These are phyloP conservation scores for Neria commutata DNA, from an alignment of 2,888 invertebrate species.

Conservation along the genomic window DNA sequence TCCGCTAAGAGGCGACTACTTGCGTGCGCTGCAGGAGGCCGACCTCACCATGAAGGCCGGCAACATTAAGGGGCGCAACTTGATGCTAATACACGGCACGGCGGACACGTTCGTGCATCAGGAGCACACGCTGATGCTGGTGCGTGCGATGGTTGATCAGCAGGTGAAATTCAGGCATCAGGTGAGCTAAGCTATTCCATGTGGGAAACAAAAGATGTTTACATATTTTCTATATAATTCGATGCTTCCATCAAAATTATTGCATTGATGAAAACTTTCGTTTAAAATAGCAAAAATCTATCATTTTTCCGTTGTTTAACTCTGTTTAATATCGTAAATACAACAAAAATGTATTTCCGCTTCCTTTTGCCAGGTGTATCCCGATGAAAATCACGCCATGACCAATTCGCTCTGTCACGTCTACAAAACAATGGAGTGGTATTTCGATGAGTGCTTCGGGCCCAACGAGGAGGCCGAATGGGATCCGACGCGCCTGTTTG, in stretches of 20 bases:
- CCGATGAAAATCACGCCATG: conserved; percentile 83
- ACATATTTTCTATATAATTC: not conserved
- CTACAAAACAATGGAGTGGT: conserved; percentile 84
- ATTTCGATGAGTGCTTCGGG: conserved; percentile 83
- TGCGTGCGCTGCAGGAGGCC: conserved; percentile 74
- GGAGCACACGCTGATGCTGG: conserved; percentile 84
- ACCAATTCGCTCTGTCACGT: conserved; percentile 77
- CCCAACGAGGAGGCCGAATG: conserved; percentile 73
- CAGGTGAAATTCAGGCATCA: conserved; percentile 84
- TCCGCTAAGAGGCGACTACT: conserved; percentile 76
- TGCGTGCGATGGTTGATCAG: conserved; percentile 80
- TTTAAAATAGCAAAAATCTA: not conserved
- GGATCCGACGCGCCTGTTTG: conserved; percentile 67
- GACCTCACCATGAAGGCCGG: conserved; percentile 81
- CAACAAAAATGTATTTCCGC: too few species aligned
- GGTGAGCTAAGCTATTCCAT: conserved; percentile 64
- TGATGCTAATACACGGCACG: conserved; percentile 80
- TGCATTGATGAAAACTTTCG: too few species aligned
- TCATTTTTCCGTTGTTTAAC: not conserved
- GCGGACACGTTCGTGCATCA: conserved; percentile 86
- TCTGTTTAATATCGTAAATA: not conserved
- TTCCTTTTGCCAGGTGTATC: conserved; percentile 85
- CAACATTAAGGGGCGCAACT: conserved; percentile 72
- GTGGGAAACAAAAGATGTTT: not conserved
- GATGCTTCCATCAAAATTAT: not conserved